These are phyloP conservation scores for Tuta absoluta DNA, from an alignment of 2,888 invertebrate species.

Conservation along the genomic window DNA sequence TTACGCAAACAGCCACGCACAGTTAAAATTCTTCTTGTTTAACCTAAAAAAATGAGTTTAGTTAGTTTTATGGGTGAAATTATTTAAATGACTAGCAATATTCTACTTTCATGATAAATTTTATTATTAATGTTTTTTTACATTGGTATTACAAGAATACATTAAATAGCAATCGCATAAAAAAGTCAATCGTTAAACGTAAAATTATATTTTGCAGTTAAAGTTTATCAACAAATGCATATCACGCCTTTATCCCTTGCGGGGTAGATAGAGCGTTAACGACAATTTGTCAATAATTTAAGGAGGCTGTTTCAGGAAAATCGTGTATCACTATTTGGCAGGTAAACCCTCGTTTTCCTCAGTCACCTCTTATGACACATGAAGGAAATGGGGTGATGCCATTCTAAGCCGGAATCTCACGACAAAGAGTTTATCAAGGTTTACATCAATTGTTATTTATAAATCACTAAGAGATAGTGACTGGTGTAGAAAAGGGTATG, in stretches of 20 bases:
- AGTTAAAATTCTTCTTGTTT: not conserved
- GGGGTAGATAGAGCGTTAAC: too few species aligned
- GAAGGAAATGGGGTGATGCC: too few species aligned
- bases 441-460: too few species aligned
- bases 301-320: too few species aligned
- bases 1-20: not conserved
- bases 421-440: not conserved
- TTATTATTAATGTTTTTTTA: conserved; percentile 30
- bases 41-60: not conserved
- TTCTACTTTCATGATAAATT: conserved; percentile 1
- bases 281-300: too few species aligned
- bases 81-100: conserved; percentile 15
- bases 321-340: too few species aligned
- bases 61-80: conserved; percentile 3
- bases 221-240: not conserved
- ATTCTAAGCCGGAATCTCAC: too few species aligned
- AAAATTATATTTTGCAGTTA: not conserved
- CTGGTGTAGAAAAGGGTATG: too few species aligned
- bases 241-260: too few species aligned
- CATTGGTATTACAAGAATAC: conserved; percentile 23
- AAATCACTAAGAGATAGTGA: too few species aligned
- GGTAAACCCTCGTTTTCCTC: too few species aligned
- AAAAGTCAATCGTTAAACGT: not conserved
- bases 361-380: too few species aligned
- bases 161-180: conserved; percentile 12